Conservation (phyloP, 2,888 invertebrate genomes). For the Notodonta dromedarius region DNA sequence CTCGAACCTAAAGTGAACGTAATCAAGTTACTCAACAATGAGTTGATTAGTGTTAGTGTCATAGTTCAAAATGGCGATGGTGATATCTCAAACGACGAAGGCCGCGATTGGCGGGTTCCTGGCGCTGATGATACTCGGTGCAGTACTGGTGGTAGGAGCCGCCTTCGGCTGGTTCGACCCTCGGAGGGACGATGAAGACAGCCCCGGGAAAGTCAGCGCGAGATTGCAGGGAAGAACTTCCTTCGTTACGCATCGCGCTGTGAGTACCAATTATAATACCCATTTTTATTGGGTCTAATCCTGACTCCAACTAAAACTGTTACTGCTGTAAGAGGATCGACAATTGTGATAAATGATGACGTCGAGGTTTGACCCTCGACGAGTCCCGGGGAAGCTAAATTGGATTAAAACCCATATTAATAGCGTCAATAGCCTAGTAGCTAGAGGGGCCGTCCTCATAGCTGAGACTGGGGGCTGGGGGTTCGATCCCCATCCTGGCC, state of each 20-base stretch:
- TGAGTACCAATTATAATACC: conserved; percentile 48
- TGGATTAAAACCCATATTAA: no score
- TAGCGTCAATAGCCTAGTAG: no score
- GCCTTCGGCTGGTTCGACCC: conserved; percentile 80
- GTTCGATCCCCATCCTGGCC: no score
- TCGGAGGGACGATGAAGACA: conserved; percentile 75
- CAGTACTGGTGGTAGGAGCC: conserved; percentile 75
- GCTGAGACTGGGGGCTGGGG: no score
- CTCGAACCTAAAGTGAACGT: conserved; percentile 29
- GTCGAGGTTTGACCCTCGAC: no score
- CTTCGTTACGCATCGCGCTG: conserved; percentile 77
- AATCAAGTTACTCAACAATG: conserved; percentile 44
- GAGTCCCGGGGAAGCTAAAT: no score
- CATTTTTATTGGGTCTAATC: no score
- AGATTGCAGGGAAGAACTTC: conserved; percentile 76
- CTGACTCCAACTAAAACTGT: no score
- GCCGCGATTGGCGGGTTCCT: conserved; percentile 77
- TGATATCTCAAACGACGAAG: conserved; percentile 79
- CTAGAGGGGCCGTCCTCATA: no score
- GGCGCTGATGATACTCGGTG: conserved; percentile 77
- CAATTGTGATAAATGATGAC: no score
- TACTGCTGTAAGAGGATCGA: no score
- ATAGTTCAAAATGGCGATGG: conserved; percentile 80
- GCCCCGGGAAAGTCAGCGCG: conserved; percentile 76
- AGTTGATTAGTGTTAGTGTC: conserved; percentile 61